Evolutionary conservation across 2,797 vertebrate genomes (phyloP), one percentile per base, ranked within the genome.

Genomic region (Rhinophrynus dorsalis): DNA sequence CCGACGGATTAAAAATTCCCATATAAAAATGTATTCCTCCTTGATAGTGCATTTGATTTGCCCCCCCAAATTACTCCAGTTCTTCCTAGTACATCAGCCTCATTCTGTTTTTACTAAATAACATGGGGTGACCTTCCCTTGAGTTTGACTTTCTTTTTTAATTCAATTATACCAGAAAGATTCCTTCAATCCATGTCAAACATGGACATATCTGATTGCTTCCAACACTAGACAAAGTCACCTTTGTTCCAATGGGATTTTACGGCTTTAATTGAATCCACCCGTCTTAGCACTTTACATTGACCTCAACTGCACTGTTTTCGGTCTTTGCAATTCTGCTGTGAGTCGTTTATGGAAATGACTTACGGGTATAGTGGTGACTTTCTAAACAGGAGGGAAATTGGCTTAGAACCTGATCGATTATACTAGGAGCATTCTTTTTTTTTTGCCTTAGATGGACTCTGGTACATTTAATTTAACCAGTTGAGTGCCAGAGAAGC

Each of bases 211-310:
- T 42, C 23, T 13, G 50, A 42, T 32, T 44, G 26, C 20, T 55
- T 35, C 4, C 12, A 18, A 27, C 20, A 9, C 32, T 21, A 27
- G 52, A 48, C 65, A 59, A 50, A 26, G 65, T 68, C 65, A 59
- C 55, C 65, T 68, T 38, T 68, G 65, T 59, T 40, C 54, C 54
- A 13, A 12, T 21, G 21, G 40, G 54, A 50, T 17, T 11, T 47
- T 8, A 15, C n/a, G 5, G 8, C 42, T 38, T 8, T 68, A 58
- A 68, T 68, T 50, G 65, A 58, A 68, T 68, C 44, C 55, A 40
- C 17, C 32, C 21, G 7, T 58, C 64, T 30, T n/a, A 10, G 35
- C 48, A 21, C 48, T 58, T 37, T 58, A 1, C 11, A 1, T 21
- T 62, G 57, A 54, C 67, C 56, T 38, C 13, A 13, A 4, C 30